Evolutionary conservation across 1,140 invertebrate species (phyloP).

Genomic region (Pteromalus puparum): DNA sequence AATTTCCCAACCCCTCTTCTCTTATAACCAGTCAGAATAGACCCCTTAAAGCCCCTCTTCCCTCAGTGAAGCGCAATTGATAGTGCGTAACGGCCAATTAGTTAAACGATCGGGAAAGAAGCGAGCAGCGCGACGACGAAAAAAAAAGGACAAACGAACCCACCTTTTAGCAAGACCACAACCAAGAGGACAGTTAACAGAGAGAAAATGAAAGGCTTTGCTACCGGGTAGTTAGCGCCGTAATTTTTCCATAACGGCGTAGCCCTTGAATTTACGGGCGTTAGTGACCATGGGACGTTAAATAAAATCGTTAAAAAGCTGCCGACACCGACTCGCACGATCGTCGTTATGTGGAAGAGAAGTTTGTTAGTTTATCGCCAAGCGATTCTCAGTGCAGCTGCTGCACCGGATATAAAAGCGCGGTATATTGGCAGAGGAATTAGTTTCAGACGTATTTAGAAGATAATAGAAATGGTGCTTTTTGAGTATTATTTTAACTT

Average conservation of each 20-base stretch:
- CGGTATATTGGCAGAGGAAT: too few relatives aligned
- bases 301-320: slow-evolving; percentile 20
- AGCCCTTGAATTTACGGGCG: background rate
- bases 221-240: background rate
- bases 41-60: background rate
- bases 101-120: background rate
- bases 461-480: too few relatives aligned
- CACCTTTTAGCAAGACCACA: background rate
- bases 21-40: background rate
- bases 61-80: background rate
- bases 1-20: too few relatives aligned
- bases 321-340: background rate
- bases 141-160: background rate
- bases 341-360: too few relatives aligned
- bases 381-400: too few relatives aligned
- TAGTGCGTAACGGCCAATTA: background rate
- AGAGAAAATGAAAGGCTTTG: background rate
- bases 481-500: too few relatives aligned
- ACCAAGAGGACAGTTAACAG: background rate
- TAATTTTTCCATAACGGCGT: slow-evolving; percentile 19
- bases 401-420: too few relatives aligned
- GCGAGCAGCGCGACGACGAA: background rate
- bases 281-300: slow-evolving; percentile 14
- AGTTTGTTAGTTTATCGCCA: too few relatives aligned
- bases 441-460: too few relatives aligned